Evolutionary conservation across 2,888 invertebrate species (phyloP).

Genomic region (Choristoneura rosaceana): DNA sequence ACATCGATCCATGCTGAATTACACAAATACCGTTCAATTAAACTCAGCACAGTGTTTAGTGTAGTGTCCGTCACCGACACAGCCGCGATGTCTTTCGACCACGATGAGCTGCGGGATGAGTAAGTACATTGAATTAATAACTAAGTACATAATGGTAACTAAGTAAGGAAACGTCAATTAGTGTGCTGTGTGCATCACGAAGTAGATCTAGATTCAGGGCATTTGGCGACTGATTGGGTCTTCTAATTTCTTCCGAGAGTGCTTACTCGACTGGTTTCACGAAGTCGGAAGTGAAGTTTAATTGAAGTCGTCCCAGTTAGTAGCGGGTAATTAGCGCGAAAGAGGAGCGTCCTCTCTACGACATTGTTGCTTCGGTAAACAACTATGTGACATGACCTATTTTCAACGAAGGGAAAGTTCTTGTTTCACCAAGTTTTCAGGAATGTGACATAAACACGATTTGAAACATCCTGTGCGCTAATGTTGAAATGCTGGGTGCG

Average conservation of each 20-base stretch:
- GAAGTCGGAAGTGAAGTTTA: neutral
- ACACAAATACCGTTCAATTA: conserved; percentile 40
- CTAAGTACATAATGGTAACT: neutral
- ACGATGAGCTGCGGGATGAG: conserved; percentile 90
- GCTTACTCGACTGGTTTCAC: neutral
- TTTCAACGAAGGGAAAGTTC: conserved; percentile 9
- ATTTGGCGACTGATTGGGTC: neutral
- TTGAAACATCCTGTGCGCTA: neutral
- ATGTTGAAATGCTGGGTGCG: neutral
- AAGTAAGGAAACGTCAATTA: conserved; percentile 14
- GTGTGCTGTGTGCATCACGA: conserved; percentile 11
- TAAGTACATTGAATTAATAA: conserved; percentile 77
- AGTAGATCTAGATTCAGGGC: neutral
- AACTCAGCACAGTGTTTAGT: conserved; percentile 42
- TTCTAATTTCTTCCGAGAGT: neutral
- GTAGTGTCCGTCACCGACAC: conserved; percentile 56
- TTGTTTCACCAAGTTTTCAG: neutral
- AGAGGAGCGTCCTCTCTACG: conserved; percentile 10
- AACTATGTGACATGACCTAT: conserved; percentile 46
- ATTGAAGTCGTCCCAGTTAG: conserved; percentile 8
- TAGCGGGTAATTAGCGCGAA: conserved; percentile 6
- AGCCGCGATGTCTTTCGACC: conserved; percentile 84
- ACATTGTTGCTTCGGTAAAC: conserved; percentile 56
- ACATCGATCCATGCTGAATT: conserved; percentile 67
- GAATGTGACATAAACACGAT: neutral